phyloP scores from a whole-genome alignment of 2,888 invertebrate species.

The Epirrhoe alternata region DNA sequence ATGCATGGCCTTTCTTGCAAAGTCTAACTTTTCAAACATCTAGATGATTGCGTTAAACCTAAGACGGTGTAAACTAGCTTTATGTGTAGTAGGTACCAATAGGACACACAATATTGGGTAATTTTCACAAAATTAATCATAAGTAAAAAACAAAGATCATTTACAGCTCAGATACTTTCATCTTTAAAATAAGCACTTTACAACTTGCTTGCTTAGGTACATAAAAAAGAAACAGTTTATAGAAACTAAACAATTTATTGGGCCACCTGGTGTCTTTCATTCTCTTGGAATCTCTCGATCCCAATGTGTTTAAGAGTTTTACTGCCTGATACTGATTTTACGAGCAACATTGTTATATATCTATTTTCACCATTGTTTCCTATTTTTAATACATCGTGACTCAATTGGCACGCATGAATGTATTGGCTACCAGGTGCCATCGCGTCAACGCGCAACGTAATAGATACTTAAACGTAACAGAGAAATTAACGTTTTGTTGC shows the following conservation, averaged over 20 bases:
- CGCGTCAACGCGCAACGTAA: constrained; percentile 42
- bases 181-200: not conserved
- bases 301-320: constrained; percentile 18
- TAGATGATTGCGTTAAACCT: too few species aligned
- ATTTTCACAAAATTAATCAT: too few species aligned
- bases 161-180: too few species aligned
- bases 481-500: constrained; percentile 32
- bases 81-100: too few species aligned
- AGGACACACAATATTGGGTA: too few species aligned
- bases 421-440: constrained; percentile 45
- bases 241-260: constrained; percentile 9
- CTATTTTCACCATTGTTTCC: constrained; percentile 43
- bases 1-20: too few species aligned
- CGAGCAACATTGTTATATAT: constrained; percentile 34
- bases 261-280: constrained; percentile 25
- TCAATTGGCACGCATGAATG: constrained; percentile 45
- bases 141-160: too few species aligned
- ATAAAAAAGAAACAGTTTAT: not conserved
- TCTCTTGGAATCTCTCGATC: constrained; percentile 21
- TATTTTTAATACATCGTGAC: constrained; percentile 43
- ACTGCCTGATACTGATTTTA: constrained; percentile 31
- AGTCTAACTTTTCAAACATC: too few species aligned
- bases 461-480: constrained; percentile 36
- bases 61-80: too few species aligned
- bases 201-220: not conserved